These are phyloP conservation scores for Athripsodes cinereus DNA, from an alignment of 2,888 invertebrate species.

Conservation along the genomic window DNA sequence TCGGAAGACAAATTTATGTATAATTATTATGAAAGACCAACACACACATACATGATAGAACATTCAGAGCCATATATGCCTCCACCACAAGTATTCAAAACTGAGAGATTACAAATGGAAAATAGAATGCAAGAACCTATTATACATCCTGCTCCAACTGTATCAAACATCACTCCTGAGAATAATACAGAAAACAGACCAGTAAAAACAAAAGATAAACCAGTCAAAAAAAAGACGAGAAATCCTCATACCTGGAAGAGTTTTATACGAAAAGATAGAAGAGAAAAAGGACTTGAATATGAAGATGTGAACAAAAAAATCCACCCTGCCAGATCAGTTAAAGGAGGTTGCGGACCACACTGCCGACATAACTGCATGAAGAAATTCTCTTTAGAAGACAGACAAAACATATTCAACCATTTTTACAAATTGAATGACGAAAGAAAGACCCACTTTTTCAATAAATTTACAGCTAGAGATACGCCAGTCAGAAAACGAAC, in stretches of 20 bases:
- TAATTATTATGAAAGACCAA: background rate
- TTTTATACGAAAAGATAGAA: background rate
- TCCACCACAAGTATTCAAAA: background rate
- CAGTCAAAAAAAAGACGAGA: background rate
- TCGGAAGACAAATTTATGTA: background rate
- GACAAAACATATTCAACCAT: background rate
- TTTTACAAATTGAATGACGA: background rate
- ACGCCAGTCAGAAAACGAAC: background rate
- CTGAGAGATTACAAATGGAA: background rate
- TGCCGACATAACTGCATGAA: background rate
- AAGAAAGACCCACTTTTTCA: background rate
- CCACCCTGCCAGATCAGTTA: background rate
- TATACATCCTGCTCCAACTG: background rate
- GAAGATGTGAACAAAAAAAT: background rate
- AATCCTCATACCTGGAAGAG: background rate
- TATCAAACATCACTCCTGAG: background rate
- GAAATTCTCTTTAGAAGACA: background rate
- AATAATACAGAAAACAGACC: background rate
- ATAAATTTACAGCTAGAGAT: background rate
- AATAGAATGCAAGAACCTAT: background rate
- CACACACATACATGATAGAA: background rate
- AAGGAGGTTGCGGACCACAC: background rate
- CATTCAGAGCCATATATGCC: background rate
- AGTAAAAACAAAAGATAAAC: background rate
- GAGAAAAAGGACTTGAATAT: background rate